Base-by-base conservation (phyloP, 2,888 invertebrate genomes). In the Apamea sordens region DNA sequence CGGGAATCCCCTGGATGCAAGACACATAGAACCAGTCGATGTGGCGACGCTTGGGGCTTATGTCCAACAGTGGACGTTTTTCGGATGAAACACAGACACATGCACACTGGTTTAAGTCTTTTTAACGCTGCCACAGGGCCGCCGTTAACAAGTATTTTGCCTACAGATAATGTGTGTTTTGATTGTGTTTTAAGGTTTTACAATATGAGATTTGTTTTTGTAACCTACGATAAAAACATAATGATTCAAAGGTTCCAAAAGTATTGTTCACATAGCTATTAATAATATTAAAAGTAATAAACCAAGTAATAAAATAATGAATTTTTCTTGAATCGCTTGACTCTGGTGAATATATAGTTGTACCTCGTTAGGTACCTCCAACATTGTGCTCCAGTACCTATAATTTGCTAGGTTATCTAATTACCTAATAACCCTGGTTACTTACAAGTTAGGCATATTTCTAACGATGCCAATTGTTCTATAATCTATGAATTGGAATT, bases 301-400 rank as follows among this genome's bases (percentile, higher is more conserved):
- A 75, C 18, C 7, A 24, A 47, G 32, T 36, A 63, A n/a, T n/a
- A 32, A 18, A 47, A 21, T 63, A n/a, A 69, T 59, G 47, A 47
- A 21, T 80, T 80, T 59, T 53, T n/a, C 0, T 68, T 67, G 10
- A n/a, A 77, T 32, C 50, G 10, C 4, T 28, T n/a, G 21, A 64
- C 15, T 24, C 28, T 24, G 24, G 18, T 65, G n/a, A 28, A 15
- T 47, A 32, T 7, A 24, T 32, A 56, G 24, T 50, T 71, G 47
- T 71, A 67, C 41, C 50, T 67, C 7, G 50, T 32, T 69, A 61
- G 28, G 61, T 59, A 32, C 36, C 15, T 47, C 15, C 1, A 79
- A 41, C 10, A 59, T 50, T 68, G 24, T 28, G n/a, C 41, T 50
- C 50, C 8, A 68, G 15, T 61, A n/a, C n/a, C n/a, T n/a, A 36